These are phyloP conservation scores for Nomada hirtipes DNA, from an alignment of 2,888 invertebrate species.

Conservation along the genomic window DNA sequence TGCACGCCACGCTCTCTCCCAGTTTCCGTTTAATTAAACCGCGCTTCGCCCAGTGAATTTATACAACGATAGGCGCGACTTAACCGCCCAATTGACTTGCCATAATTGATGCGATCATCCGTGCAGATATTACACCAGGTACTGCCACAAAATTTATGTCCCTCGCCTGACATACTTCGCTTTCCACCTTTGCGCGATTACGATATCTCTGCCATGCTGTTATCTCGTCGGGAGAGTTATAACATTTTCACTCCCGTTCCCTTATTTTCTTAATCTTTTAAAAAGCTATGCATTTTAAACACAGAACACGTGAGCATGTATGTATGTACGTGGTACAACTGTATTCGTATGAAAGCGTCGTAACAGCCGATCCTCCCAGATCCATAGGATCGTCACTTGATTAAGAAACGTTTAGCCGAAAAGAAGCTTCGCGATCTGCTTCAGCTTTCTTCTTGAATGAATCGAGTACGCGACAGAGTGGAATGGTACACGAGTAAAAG, in stretches of 20 bases:
- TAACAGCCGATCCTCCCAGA: constrained; percentile 59
- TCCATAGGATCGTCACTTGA: constrained; percentile 54
- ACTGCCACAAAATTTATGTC: not conserved
- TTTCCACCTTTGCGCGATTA: not conserved
- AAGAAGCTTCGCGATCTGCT: constrained; percentile 48
- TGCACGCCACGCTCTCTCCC: not conserved
- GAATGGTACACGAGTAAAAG: constrained; percentile 50
- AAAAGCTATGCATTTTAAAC: not conserved
- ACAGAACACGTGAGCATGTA: constrained; percentile 29
- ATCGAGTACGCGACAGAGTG: constrained; percentile 34
- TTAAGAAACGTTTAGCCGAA: constrained; percentile 51
- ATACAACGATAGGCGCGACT: constrained; percentile 6
- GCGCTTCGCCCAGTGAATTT: constrained; percentile 17
- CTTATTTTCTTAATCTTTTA: not conserved
- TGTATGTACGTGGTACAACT: constrained; percentile 7
- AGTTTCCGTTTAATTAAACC: constrained; percentile 30
- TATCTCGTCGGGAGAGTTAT: not conserved
- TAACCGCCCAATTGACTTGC: not conserved
- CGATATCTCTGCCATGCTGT: not conserved
- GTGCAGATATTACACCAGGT: not conserved
- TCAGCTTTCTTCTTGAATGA: constrained; percentile 31
- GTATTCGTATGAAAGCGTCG: constrained; percentile 24
- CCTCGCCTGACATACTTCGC: not conserved
- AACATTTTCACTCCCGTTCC: constrained; percentile 10
- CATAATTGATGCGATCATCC: not conserved